Evolutionary conservation across 2,888 invertebrate species (phyloP).

Genomic region (Eupelmus urozonus): DNA sequence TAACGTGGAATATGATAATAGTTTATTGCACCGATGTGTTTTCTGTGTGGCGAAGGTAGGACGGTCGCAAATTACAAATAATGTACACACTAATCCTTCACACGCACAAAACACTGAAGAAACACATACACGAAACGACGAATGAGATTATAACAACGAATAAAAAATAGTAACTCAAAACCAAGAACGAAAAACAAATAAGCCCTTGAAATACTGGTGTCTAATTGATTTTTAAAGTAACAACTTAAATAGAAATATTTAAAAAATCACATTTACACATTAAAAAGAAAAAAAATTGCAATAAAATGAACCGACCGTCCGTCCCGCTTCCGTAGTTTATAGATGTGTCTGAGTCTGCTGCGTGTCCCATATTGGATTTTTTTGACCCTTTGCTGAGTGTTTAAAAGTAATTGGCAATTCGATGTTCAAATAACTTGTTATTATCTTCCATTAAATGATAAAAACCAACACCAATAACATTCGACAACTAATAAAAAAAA

Average conservation of each 20-base stretch:
- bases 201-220: conserved; percentile 24
- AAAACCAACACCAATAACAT: conserved; percentile 12
- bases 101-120: conserved; percentile 19
- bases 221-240: too few relatives aligned
- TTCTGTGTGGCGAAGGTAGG: conserved; percentile 72
- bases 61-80: conserved; percentile 62
- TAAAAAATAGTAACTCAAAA: conserved; percentile 17
- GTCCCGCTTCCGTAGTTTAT: conserved; percentile 72
- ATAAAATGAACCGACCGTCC: conserved; percentile 64
- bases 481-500: conserved; percentile 27
- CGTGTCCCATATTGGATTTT: conserved; percentile 69
- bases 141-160: neutral
- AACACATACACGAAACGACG: conserved; percentile 10
- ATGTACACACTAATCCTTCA: neutral
- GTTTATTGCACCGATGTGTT: conserved; percentile 73
- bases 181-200: neutral
- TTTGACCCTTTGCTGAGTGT: conserved; percentile 51
- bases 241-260: neutral
- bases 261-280: conserved; percentile 8
- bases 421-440: conserved; percentile 12
- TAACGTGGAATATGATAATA: conserved; percentile 65
- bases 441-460: too few relatives aligned
- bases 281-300: conserved; percentile 26
- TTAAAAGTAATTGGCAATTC: conserved; percentile 34
- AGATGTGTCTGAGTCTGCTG: conserved; percentile 75